Evolutionary conservation across 2,113 vertebrate genomes (phyloP).

Genomic region (Aviceda subcristata): DNA sequence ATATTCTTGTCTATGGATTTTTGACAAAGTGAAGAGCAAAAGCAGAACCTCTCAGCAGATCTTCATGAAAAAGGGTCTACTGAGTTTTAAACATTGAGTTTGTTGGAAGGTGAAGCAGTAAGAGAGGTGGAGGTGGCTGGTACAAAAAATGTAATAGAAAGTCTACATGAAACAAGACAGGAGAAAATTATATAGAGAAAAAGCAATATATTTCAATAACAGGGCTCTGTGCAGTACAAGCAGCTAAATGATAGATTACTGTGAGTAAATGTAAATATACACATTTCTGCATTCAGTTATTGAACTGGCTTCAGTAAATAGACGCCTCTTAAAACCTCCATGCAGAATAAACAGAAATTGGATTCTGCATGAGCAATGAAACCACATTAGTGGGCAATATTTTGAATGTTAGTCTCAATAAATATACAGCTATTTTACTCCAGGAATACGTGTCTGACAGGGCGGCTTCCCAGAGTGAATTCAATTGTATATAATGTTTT

Average conservation of each 20-base stretch:
- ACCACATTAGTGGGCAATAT: background rate
- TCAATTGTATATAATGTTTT: background rate
- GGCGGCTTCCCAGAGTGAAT: background rate
- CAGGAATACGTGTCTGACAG: background rate
- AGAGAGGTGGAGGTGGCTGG: background rate
- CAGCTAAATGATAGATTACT: conserved; percentile 24
- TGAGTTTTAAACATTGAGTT: background rate
- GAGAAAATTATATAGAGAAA: conserved; percentile 19
- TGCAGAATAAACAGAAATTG: conserved; percentile 29
- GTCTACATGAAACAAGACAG: background rate
- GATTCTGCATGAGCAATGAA: conserved; percentile 6
- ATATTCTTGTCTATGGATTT: background rate
- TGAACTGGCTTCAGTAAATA: conserved; percentile 31
- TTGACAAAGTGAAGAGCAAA: background rate
- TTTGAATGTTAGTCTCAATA: background rate
- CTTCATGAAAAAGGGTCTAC: background rate
- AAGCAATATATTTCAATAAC: conserved; percentile 16
- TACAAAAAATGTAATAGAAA: background rate
- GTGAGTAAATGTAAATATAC: conserved; percentile 18
- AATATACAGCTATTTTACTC: background rate
- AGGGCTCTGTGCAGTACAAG: background rate
- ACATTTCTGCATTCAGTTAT: conserved; percentile 24
- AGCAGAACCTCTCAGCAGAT: background rate
- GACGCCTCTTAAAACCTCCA: background rate
- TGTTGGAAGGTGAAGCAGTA: background rate